phyloP scores from a whole-genome alignment of 2,888 invertebrate genomes.

The Stenichneumon culpator region DNA sequence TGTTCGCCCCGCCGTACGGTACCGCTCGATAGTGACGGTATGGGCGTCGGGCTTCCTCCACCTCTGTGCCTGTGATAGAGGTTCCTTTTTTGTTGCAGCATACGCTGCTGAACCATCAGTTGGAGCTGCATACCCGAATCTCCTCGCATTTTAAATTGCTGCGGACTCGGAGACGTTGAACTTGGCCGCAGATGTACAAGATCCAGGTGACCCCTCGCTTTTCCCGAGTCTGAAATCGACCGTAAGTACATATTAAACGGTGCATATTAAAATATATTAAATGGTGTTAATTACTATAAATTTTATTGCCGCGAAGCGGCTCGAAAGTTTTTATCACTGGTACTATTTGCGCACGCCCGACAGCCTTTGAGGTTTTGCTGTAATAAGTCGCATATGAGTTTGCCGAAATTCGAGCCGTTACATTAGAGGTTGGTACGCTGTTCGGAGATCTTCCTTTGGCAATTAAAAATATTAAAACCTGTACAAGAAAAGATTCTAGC shows the following conservation, averaged over 20 bases:
- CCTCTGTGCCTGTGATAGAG: slow-evolving; percentile 80
- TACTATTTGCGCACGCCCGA: no score
- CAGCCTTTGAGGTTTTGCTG: background rate
- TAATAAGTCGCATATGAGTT: background rate
- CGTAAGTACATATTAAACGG: background rate
- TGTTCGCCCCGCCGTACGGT: slow-evolving; percentile 86
- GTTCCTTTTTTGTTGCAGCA: slow-evolving; percentile 93
- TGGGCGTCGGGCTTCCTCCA: slow-evolving; percentile 80
- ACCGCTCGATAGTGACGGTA: slow-evolving; percentile 73
- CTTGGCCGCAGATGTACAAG: slow-evolving; percentile 81
- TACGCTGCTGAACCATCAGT: slow-evolving; percentile 93
- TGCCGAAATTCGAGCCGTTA: background rate
- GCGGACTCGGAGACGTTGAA: slow-evolving; percentile 77
- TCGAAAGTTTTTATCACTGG: background rate
- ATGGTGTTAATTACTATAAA: background rate
- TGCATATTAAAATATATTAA: background rate
- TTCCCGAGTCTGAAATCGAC: slow-evolving; percentile 78
- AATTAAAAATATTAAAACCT: no score
- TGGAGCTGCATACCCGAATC: slow-evolving; percentile 89
- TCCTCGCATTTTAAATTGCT: slow-evolving; percentile 80
- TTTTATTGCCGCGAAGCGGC: no score
- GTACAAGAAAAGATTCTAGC: no score
- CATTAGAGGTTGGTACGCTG: no score
- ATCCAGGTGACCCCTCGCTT: slow-evolving; percentile 81
- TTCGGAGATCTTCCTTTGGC: no score